Evolutionary conservation across 2,797 vertebrate species (phyloP).

Genomic region (Spinus pinus): DNA sequence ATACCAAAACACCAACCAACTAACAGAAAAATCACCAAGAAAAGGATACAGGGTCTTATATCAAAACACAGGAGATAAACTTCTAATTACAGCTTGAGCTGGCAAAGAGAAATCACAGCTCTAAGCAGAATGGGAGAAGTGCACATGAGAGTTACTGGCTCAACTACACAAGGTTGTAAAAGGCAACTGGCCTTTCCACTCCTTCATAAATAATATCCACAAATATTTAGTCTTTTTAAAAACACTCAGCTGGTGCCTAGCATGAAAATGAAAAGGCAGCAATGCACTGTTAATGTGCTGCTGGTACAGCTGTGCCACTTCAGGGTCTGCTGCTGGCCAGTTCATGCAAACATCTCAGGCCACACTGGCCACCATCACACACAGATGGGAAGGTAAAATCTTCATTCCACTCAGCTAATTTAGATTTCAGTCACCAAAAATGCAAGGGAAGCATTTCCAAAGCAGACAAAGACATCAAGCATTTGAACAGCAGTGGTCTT

Average conservation of each 20-base stretch:
- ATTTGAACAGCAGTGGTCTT: not conserved
- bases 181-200: not conserved
- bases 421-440: not conserved
- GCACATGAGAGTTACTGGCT: not conserved
- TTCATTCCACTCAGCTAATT: not conserved
- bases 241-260: not conserved
- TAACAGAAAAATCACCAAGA: no score
- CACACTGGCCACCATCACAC: not conserved
- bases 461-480: not conserved
- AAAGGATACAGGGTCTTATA: not conserved
- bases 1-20: accelerated
- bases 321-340: not conserved
- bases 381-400: accelerated
- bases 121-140: not conserved
- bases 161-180: not conserved
- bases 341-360: not conserved
- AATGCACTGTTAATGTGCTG: not conserved
- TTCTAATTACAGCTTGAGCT: not conserved
- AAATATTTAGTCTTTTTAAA: not conserved
- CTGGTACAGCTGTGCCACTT: not conserved
- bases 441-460: not conserved
- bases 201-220: not conserved
- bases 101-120: not conserved
- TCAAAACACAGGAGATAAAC: not conserved
- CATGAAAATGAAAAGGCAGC: not conserved